Evolutionary conservation across 2,113 vertebrate genomes (phyloP).

Genomic region (Stigmatopora nigra): DNA sequence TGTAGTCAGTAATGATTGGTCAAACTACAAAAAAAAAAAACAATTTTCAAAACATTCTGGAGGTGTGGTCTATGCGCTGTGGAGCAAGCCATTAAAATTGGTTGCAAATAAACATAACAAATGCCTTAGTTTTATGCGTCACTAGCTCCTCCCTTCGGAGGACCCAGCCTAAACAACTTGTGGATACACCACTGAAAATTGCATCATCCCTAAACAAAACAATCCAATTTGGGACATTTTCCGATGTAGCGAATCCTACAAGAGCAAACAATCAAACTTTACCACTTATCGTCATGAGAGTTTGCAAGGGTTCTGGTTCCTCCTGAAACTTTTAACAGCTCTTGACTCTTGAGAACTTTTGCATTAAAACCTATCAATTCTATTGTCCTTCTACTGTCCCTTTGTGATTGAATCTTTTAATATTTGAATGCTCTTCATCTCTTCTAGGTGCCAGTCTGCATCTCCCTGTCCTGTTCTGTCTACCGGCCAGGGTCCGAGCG

Average conservation of each 20-base stretch:
- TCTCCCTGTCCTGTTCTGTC: constrained; percentile 79
- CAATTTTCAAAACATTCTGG: not conserved
- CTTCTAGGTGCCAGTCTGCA: constrained; percentile 84
- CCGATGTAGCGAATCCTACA: not conserved
- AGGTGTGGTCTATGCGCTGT: not conserved
- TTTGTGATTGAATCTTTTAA: constrained; percentile 8
- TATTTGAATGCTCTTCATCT: constrained; percentile 34
- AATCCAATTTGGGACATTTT: not conserved
- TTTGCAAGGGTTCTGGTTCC: no score
- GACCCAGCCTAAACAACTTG: not conserved
- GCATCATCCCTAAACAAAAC: not conserved
- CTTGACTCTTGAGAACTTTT: not conserved
- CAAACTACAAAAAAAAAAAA: not conserved
- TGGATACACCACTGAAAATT: not conserved
- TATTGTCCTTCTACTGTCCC: not conserved
- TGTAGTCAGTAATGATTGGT: not conserved
- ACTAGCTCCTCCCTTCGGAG: not conserved
- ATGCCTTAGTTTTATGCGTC: not conserved
- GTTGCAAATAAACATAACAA: not conserved
- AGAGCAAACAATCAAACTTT: not conserved
- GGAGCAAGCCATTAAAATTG: not conserved
- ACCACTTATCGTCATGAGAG: no score
- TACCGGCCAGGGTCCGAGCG: constrained; percentile 69
- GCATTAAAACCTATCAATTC: not conserved
- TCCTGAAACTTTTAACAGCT: not conserved